Evolutionary conservation across 2,113 vertebrate genomes (phyloP).

Genomic region (Ammodytes dubius): DNA sequence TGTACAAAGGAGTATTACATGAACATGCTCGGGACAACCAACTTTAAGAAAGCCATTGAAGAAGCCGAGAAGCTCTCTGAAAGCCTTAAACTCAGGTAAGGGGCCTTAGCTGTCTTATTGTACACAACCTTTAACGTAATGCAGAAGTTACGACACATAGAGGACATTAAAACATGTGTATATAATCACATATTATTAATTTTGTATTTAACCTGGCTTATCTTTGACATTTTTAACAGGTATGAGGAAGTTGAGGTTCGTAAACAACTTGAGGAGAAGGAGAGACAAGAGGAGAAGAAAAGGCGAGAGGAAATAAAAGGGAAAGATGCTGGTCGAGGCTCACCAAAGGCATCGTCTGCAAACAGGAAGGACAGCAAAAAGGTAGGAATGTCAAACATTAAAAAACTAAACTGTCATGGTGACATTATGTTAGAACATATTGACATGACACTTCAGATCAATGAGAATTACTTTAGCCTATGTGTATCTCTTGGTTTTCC

Average conservation of each 20-base stretch:
- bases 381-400: slow-evolving; percentile 72
- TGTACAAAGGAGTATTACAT: slow-evolving; percentile 89
- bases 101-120: not conserved
- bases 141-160: not conserved
- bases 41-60: slow-evolving; percentile 96
- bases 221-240: slow-evolving; percentile 77
- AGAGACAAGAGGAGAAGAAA: slow-evolving; percentile 90
- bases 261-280: slow-evolving; percentile 95
- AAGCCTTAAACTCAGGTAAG: slow-evolving; percentile 94
- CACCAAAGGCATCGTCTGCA: slow-evolving; percentile 81
- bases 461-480: not conserved
- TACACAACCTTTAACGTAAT: not conserved
- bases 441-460: not conserved
- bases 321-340: slow-evolving; percentile 76
- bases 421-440: slow-evolving; percentile 1
- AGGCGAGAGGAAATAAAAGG: slow-evolving; percentile 85
- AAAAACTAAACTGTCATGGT: not conserved
- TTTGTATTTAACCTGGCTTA: not conserved
- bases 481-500: not conserved
- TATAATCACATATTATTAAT: not conserved
- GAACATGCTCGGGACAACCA: slow-evolving; percentile 92
- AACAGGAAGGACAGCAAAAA: slow-evolving; percentile 87
- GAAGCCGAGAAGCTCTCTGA: slow-evolving; percentile 97
- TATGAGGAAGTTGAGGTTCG: slow-evolving; percentile 97
- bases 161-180: not conserved